A percentile compares a stretch with the other conserved stretches of the same genome.
Conservation (phyloP, 2,797 vertebrate genomes). For the Microctenopoma stevenorrisi region DNA sequence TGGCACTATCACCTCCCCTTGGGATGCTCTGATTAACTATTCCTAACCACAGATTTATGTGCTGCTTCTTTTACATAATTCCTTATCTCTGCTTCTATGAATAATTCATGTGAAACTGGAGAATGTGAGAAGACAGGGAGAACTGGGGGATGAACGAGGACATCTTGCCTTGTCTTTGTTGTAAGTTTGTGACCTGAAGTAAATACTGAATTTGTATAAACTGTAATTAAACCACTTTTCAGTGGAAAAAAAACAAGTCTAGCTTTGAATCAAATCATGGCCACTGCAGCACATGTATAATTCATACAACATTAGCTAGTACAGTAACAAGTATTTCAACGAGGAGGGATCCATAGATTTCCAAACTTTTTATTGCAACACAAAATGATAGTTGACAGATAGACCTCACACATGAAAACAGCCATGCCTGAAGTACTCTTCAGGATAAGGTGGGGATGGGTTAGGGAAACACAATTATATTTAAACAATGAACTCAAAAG, state of each 20-base stretch:
- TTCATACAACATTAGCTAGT: conserved; percentile 3
- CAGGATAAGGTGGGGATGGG: no score
- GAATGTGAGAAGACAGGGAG: conserved; percentile 63
- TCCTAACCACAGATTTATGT: conserved; percentile 72
- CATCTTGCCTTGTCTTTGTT: conserved; percentile 56
- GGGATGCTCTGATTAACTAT: conserved; percentile 77
- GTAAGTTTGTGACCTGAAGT: conserved; percentile 61
- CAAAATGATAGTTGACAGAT: no score
- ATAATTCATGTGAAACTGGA: conserved; percentile 74
- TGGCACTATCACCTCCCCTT: conserved; percentile 66
- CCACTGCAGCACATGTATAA: not conserved
- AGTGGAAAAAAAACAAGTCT: conserved; percentile 5
- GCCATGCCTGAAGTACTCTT: no score
- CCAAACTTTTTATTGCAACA: no score
- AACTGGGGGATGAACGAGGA: conserved; percentile 47
- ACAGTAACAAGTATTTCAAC: not conserved
- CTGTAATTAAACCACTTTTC: conserved; percentile 31
- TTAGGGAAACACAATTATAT: no score
- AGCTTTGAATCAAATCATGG: not conserved
- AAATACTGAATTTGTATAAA: conserved; percentile 43
- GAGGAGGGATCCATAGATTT: no score
- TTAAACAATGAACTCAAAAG: no score
- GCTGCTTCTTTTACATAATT: conserved; percentile 77
- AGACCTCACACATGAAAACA: no score
- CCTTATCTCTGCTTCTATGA: conserved; percentile 72